A percentile compares a stretch with the other conserved stretches of the same genome.
Evolutionary conservation across 2,113 vertebrate genomes (phyloP).

Genomic region (Zosterops lateralis): DNA sequence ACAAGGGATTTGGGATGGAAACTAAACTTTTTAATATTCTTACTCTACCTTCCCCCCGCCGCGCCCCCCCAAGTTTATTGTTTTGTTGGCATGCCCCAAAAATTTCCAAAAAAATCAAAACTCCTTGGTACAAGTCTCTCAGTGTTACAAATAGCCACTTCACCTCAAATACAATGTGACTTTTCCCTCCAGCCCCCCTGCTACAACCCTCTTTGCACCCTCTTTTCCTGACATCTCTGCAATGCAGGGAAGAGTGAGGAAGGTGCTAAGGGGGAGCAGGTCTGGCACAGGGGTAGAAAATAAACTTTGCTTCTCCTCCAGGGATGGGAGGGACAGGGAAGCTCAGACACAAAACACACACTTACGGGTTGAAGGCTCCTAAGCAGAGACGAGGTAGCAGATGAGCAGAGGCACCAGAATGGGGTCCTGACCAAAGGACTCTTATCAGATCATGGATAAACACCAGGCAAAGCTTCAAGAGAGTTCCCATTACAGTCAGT

Average conservation of each 20-base stretch:
- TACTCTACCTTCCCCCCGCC: neutral
- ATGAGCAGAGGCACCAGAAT: neutral
- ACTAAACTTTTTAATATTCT: neutral
- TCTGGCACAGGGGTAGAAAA: neutral
- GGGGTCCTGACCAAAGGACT: neutral
- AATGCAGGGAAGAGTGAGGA: neutral
- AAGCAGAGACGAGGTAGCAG: neutral
- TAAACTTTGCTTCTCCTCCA: neutral
- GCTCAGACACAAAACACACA: neutral
- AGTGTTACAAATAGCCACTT: neutral
- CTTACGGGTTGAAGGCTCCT: neutral
- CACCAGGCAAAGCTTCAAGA: neutral
- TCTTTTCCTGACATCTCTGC: neutral
- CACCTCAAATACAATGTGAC: neutral
- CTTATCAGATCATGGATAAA: rapidly evolving
- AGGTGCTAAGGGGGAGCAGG: neutral
- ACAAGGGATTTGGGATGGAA: neutral
- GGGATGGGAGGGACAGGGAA: neutral
- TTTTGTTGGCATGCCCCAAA: neutral
- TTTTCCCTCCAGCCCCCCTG: rapidly evolving
- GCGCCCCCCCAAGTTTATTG: rapidly evolving
- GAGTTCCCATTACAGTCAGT: neutral
- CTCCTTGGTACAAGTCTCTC: neutral
- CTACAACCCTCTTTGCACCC: too few species aligned
- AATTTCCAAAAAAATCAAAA: neutral